These are phyloP conservation scores for Stichopus chloronotus DNA, from an alignment of 35 echinoderm and acorn worm species.

Conservation along the genomic window DNA sequence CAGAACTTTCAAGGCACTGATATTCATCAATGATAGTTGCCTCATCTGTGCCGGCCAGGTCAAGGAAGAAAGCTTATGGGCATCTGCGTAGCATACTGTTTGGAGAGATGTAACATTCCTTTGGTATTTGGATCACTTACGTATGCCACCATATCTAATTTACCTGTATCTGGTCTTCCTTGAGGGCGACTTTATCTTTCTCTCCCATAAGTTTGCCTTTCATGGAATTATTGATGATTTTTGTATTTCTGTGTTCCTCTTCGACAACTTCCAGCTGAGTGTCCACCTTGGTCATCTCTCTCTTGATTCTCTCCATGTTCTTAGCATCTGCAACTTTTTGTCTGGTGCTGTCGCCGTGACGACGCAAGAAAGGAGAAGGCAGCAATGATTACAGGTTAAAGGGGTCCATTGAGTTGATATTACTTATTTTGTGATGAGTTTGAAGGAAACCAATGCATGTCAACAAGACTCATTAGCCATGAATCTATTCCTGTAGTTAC, in stretches of 20 bases:
- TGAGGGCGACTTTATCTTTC: conserved; percentile 72
- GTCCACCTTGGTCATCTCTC: conserved; percentile 94
- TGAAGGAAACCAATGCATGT: neutral
- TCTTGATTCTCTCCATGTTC: conserved; percentile 87
- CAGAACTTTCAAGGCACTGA: no score
- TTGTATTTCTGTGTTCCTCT: conserved; percentile 83
- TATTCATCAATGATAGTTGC: no score
- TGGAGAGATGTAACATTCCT: no score
- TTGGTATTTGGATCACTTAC: no score
- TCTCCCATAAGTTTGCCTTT: conserved; percentile 78
- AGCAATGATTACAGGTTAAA: neutral
- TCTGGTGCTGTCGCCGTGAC: conserved; percentile 54
- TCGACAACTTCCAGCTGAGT: conserved; percentile 71
- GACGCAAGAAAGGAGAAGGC: neutral
- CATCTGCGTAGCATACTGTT: no score
- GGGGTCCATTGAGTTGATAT: neutral
- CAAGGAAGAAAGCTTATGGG: no score
- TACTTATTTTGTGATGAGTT: neutral
- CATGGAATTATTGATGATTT: conserved; percentile 78
- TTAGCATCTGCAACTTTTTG: conserved; percentile 90
- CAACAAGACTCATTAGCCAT: neutral
- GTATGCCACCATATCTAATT: neutral
- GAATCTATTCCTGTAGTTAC: neutral
- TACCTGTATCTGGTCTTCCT: conserved; percentile 91
- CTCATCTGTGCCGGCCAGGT: no score